Conservation (phyloP, 2,113 vertebrate genomes). For the Lota lota region DNA sequence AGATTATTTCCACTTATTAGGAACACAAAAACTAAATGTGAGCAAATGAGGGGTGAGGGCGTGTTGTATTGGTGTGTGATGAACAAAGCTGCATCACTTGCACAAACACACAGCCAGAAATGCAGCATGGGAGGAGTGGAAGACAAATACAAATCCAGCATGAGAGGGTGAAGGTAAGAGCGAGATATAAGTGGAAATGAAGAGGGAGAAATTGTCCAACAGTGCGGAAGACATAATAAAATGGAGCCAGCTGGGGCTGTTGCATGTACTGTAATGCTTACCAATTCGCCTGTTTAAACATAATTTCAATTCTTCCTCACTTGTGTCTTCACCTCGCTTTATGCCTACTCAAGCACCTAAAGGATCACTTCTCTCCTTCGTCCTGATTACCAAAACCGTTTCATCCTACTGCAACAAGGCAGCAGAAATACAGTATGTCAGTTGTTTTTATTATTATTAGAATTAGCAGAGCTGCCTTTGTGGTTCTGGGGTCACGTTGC, state of each 20-base stretch:
- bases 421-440: background rate
- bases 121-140: background rate
- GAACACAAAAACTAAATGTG: no score
- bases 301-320: background rate
- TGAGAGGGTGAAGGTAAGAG: background rate
- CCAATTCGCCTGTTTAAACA: conserved; percentile 3
- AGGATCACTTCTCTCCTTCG: no score
- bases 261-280: conserved; percentile 6
- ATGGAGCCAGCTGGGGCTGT: background rate
- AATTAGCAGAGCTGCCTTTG: no score
- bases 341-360: no score
- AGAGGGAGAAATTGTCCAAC: conserved; percentile 14
- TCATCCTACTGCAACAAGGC: background rate
- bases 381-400: background rate
- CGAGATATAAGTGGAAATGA: conserved; percentile 2
- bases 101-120: no score
- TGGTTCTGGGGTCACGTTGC: no score
- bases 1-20: no score
- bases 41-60: no score
- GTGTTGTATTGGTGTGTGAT: no score
- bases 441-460: background rate
- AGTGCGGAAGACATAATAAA: conserved; percentile 13
- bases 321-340: background rate
- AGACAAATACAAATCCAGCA: background rate
- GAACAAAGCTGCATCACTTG: no score